phyloP scores from a whole-genome alignment of 2,797 vertebrate genomes.

The Diplodus sargus region DNA sequence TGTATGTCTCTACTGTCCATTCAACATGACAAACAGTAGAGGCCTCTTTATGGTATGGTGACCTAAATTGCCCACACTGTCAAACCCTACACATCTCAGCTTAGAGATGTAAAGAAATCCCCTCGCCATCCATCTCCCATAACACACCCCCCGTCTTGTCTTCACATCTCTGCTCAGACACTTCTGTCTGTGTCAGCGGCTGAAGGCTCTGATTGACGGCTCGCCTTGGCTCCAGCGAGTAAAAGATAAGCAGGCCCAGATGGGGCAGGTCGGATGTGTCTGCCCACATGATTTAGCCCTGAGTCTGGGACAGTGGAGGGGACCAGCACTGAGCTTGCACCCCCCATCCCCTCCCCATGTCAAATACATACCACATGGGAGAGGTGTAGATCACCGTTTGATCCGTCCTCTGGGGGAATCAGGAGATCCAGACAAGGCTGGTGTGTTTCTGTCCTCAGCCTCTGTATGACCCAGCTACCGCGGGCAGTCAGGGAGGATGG shows the following conservation, averaged over 20 bases:
- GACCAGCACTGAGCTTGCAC: slow-evolving; percentile 24
- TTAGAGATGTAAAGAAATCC: slow-evolving; percentile 33
- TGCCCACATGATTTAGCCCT: slow-evolving; percentile 74
- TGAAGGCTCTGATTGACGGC: slow-evolving; percentile 60
- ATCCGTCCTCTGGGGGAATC: slow-evolving; percentile 69
- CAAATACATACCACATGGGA: slow-evolving; percentile 80
- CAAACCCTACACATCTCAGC: slow-evolving; percentile 44
- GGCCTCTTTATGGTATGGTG: slow-evolving; percentile 28
- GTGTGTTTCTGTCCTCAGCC: slow-evolving; percentile 40
- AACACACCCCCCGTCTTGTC: slow-evolving; percentile 24
- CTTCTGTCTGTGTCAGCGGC: slow-evolving; percentile 39
- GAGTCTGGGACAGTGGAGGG: slow-evolving; percentile 57
- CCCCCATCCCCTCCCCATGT: slow-evolving; percentile 40
- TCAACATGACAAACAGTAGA: slow-evolving; percentile 25
- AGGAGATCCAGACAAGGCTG: slow-evolving; percentile 44
- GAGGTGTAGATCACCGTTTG: slow-evolving; percentile 73
- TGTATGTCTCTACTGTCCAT: slow-evolving; percentile 44
- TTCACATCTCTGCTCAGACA: slow-evolving; percentile 40
- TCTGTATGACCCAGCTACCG: slow-evolving; percentile 51
- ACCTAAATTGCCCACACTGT: slow-evolving; percentile 49
- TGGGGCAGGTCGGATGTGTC: slow-evolving; percentile 68
- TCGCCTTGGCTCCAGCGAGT: slow-evolving; percentile 55
- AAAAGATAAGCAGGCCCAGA: slow-evolving; percentile 78
- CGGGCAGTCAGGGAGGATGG: neutral
- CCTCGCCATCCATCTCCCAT: slow-evolving; percentile 4